Evolutionary conservation across 2,113 vertebrate species (phyloP), one percentile per base, ranked within the genome.

Genomic region (Trematocara variabile): DNA sequence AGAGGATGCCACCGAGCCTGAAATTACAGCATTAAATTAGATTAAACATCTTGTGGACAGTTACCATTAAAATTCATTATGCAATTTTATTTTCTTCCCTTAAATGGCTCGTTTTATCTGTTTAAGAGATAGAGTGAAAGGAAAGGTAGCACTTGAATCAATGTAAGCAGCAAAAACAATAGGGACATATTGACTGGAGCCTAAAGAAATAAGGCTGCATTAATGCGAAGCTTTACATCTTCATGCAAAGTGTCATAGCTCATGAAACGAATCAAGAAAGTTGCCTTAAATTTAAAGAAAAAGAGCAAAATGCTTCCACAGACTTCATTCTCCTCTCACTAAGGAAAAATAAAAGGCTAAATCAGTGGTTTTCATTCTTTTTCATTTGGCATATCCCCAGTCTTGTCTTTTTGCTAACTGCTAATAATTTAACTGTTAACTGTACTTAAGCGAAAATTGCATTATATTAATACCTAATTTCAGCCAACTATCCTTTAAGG

Each of bases 201-300:
- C 39, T 46, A 46, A 28, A 73, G 65, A 46, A 44, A 10, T 16
- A 25, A 70, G 20, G 25, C 5, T 28, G 7, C 22, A 28, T 22
- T 25, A 14, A 73, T 48, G 13, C 48, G 68, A 73, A 48, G 22
- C 22, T 73, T 46, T 30, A 28, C 22, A 48, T 28, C 39, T 28
- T 48, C 8, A 18, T 1, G 14, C 41, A 73, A 28, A 73, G 68
- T 2, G 2, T 48, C 39, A 30, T 11, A 53, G 30, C 22, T 50
- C 46, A 12, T 68, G 33, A 53, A 54, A 44, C 9, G 11, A 87
- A 37, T 75, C 5, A 73, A 39, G 78, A 54, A 30, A 39, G 77
- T 83, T 83, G 90, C 85, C 88, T 88, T 91, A 79, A 81, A 82
- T 70, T 41, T 13, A 6, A n/a, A 60, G 5, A 30, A 54, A 28